Base-by-base conservation (phyloP, 64 coral and sea anemone species). In the Montipora capricornis region DNA sequence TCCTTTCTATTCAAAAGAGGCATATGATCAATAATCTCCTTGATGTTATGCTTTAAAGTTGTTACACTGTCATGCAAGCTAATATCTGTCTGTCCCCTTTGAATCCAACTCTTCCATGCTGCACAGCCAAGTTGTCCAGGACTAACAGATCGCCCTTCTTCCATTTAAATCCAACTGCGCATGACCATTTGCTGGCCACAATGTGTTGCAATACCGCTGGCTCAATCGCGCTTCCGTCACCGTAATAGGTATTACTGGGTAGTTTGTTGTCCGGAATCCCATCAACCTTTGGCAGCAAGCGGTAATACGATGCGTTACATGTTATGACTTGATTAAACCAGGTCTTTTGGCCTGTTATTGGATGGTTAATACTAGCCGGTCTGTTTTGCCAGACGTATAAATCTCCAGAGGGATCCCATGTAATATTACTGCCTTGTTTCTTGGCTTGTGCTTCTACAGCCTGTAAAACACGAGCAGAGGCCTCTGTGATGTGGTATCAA, bases 121-220 rank as follows among this genome's bases (percentile, higher is more conserved):
- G 80, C 9, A 80, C 68, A 4, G 80, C 60, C 48, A 93, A 50
- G 73, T 96, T 93, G 73, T 93, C 91, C 22, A 96, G 26, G 10
- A 93, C 58, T 16, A 96, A 51, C 1, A 96, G 16, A 75, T 96
- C 91, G 2, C 91, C 91, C 44, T 84, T 81, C 62, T 87, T 77
- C 95, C 95, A 96, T 64, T 96, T 91, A 74, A 93, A 96, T 4
- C 95, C 90, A 8, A 96, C 84, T 44, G 90, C 80, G 68, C 90
- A 89, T 78, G 82, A 49, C 95, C 95, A 96, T 6, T 49, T 53
- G 3, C 61, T 82, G 15, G 90, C 90, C 5, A 79, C 78, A 15
- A 96, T 16, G 79, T 96, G 95, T 77, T 96, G 90, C 15, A 96
- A 15, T 46, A 96, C 95, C 66, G 37, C 87, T 45, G 90, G 79